Evolutionary conservation across 2,888 invertebrate genomes (phyloP), one percentile per base, ranked within the genome.

Genomic region (Phyllotreta striolata): DNA sequence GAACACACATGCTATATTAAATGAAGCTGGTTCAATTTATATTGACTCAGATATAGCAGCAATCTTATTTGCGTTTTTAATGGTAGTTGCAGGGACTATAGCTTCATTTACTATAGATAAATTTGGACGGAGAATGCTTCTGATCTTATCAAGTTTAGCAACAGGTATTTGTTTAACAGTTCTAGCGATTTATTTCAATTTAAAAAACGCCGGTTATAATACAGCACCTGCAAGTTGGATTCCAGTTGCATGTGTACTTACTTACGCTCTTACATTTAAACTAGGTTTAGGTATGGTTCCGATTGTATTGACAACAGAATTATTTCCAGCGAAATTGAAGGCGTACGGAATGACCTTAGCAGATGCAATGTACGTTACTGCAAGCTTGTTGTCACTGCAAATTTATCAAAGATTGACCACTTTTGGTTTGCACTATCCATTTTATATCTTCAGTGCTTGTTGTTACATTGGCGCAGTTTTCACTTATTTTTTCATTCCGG

Each of bases 1-100:
- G 81, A 81, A 81, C 63, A 66, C 81, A 34, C 81, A 81, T 66
- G 72, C 72, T 6, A 81, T 82, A 46, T 67, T 82, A 8, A 71
- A 73, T 14, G 78, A 77, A 61, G 80, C 80, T 0, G 77, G 77
- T 12, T 77, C 78, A 1, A 74, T 77, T 35, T 75, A 80, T 49
- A 68, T 76, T 6, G 67, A 76, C 3, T 73, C 77, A 3, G 66
- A 71, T n/a, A 54, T 67, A 9, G 76, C 80, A 3, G 80, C 78
- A 6, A 81, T 81, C 44, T 68, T 81, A 13, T 81, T 81, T 66
- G 73, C 80, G 0, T 73, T 74, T 6, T 68, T 80, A 10, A 80
- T 81, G 79, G 67, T 81, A 37, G 55, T 78, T 7, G 77, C 80
- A 2, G 78, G 79, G 3, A 72, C 71, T 1, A 69, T 72, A 3